These are phyloP conservation scores for Gadus macrocephalus DNA, from an alignment of 2,113 vertebrate species.

Conservation along the genomic window DNA sequence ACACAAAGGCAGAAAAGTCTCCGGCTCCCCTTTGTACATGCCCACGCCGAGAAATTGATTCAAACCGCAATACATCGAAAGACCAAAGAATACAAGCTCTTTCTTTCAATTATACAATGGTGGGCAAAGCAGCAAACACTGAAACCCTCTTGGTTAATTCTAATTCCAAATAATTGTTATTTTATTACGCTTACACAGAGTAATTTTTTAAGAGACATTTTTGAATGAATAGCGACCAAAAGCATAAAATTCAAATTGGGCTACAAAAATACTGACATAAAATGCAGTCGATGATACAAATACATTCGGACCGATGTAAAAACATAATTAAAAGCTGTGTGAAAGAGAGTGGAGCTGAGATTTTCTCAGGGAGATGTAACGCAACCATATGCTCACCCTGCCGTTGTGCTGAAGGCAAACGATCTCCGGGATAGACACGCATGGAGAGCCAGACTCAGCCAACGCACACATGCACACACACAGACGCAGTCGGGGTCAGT, in stretches of 20 bases:
- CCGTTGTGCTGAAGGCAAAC: conserved; percentile 8
- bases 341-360: not conserved
- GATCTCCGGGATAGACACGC: not conserved
- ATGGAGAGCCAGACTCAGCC: too few relatives aligned
- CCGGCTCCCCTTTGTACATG: conserved; percentile 1
- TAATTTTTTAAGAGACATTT: too few relatives aligned
- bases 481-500: conserved; percentile 39
- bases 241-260: conserved; percentile 26
- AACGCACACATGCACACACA: not conserved
- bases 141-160: conserved; percentile 26
- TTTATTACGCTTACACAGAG: too few relatives aligned
- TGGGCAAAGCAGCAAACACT: conserved; percentile 6
- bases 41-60: not conserved
- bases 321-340: not conserved
- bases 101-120: too few relatives aligned
- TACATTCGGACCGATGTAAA: not conserved
- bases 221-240: conserved; percentile 2
- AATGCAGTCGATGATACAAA: not conserved
- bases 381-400: conserved; percentile 6
- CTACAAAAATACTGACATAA: conserved; percentile 6
- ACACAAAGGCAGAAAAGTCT: not conserved
- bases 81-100: too few relatives aligned
- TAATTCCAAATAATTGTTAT: too few relatives aligned
- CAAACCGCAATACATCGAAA: too few relatives aligned
- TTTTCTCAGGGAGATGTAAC: conserved; percentile 14